Conservation (phyloP, 2,113 vertebrate genomes). For the Zapus hudsonius region DNA sequence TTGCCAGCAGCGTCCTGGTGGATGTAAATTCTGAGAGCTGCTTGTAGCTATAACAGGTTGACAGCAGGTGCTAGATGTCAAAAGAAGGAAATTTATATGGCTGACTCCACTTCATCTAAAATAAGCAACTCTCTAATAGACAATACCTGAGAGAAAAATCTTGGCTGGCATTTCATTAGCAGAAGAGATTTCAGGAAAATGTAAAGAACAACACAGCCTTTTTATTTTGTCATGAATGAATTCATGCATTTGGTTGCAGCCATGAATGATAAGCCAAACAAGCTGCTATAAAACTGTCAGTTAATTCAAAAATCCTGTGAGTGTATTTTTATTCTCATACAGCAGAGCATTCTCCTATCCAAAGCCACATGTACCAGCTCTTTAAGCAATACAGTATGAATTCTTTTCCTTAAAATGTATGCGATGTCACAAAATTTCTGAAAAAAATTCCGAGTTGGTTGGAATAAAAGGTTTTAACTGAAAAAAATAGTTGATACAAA, state of each 20-base stretch:
- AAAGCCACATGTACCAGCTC: neutral
- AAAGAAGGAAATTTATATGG: slow-evolving; percentile 64
- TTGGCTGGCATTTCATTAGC: slow-evolving; percentile 68
- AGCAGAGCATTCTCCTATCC: slow-evolving; percentile 42
- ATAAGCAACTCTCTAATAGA: slow-evolving; percentile 66
- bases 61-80: slow-evolving; percentile 59
- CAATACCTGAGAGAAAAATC: slow-evolving; percentile 69
- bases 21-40: slow-evolving; percentile 61
- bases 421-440: slow-evolving; percentile 58
- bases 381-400: slow-evolving; percentile 57
- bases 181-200: slow-evolving; percentile 78
- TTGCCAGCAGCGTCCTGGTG: slow-evolving; percentile 21
- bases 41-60: slow-evolving; percentile 61
- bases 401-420: slow-evolving; percentile 50
- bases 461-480: slow-evolving; percentile 52
- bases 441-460: neutral
- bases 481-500: slow-evolving; percentile 27
- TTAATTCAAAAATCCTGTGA: slow-evolving; percentile 76
- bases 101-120: slow-evolving; percentile 59
- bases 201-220: slow-evolving; percentile 57
- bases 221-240: slow-evolving; percentile 74
- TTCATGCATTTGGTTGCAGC: slow-evolving; percentile 72
- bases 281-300: slow-evolving; percentile 82
- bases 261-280: slow-evolving; percentile 80
- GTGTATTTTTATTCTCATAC: slow-evolving; percentile 70